These are phyloP conservation scores for Poeciliopsis occidentalis DNA, from an alignment of 2,113 vertebrate genomes.

Conservation along the genomic window DNA sequence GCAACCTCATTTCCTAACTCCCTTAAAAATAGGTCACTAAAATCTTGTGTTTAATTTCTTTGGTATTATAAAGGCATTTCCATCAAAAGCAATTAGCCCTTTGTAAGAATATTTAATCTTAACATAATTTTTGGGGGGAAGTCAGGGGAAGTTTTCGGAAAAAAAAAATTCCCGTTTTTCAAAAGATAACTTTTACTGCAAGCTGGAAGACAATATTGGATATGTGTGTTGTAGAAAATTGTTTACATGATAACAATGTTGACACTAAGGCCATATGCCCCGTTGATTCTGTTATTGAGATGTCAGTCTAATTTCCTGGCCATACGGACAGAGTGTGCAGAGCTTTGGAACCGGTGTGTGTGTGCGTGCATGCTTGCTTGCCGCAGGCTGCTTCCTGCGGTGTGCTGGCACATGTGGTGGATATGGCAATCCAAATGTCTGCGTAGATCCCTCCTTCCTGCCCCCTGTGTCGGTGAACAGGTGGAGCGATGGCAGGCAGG, in stretches of 20 bases:
- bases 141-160: background rate
- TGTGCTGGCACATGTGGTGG: conserved; percentile 59
- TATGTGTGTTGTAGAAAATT: conserved; percentile 32
- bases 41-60: conserved; percentile 7
- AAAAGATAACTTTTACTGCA: conserved; percentile 26
- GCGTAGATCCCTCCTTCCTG: conserved; percentile 72
- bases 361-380: conserved; percentile 31
- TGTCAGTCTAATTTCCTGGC: conserved; percentile 78
- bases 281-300: conserved; percentile 76
- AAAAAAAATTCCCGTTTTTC: conserved; percentile 11
- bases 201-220: conserved; percentile 10
- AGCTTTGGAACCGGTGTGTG: conserved; percentile 50
- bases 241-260: conserved; percentile 64
- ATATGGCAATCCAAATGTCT: conserved; percentile 68
- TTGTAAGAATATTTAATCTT: conserved; percentile 4
- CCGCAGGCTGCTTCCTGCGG: conserved; percentile 61
- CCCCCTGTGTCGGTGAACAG: conserved; percentile 76
- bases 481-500: conserved; percentile 73
- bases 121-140: background rate
- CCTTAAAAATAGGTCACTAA: background rate
- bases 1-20: conserved; percentile 36
- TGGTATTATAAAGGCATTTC: conserved; percentile 10
- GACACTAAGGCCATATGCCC: conserved; percentile 67
- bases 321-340: conserved; percentile 63
- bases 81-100: conserved; percentile 18